These are phyloP conservation scores for Vanacampus margaritifer DNA, from an alignment of 2,113 vertebrate genomes.

Conservation along the genomic window DNA sequence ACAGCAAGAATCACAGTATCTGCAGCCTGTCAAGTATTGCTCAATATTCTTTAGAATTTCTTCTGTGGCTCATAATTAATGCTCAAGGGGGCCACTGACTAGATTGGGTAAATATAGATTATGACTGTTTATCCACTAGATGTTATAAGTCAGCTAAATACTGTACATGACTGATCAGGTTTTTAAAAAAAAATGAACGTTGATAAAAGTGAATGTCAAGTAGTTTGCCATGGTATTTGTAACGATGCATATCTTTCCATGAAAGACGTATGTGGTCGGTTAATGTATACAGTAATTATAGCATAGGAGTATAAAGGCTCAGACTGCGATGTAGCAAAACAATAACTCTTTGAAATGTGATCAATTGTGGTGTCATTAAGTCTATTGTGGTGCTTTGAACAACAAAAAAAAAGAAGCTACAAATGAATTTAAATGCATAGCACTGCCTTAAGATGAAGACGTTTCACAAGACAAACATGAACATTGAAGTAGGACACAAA, in stretches of 20 bases:
- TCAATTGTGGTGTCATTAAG: conserved; percentile 13
- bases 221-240: too few relatives aligned
- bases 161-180: too few relatives aligned
- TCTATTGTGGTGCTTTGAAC: conserved; percentile 9
- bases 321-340: conserved; percentile 1
- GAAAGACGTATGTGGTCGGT: conserved; percentile 16
- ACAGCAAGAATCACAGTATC: conserved; percentile 72
- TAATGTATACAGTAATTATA: conserved; percentile 25
- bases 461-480: conserved; percentile 8
- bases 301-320: conserved; percentile 10
- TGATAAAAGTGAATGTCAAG: too few relatives aligned
- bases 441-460: conserved; percentile 27
- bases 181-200: too few relatives aligned
- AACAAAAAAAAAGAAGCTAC: conserved; percentile 60
- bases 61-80: conserved; percentile 41
- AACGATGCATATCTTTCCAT: too few relatives aligned
- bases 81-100: conserved; percentile 26
- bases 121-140: background rate
- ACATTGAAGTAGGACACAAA: conserved; percentile 13
- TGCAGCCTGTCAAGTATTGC: conserved; percentile 72
- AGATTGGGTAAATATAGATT: conserved; percentile 18
- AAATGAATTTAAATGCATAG: conserved; percentile 49
- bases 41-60: conserved; percentile 47
- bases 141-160: too few relatives aligned
- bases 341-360: background rate